phyloP scores from a whole-genome alignment of 1,140 invertebrate species.

The Bombyx mori region ASM3026992v2 NC_085116.1:8402001-8402500 shows the following conservation, averaged over 20 bases:
- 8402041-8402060: conserved; percentile 82
- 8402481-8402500: background rate
- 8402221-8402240: conserved; percentile 84
- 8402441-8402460: conserved; percentile 97
- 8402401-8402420: conserved; percentile 96
- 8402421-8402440: conserved; percentile 88
- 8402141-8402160: conserved; percentile 94
- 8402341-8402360: conserved; percentile 89
- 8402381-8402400: conserved; percentile 92
- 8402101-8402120: conserved; percentile 95
- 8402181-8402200: conserved; percentile 92
- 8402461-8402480: conserved; percentile 95
- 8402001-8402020: conserved; percentile 94
- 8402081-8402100: conserved; percentile 89
- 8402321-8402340: background rate
- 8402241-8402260: conserved; percentile 89
- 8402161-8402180: conserved; percentile 96
- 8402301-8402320: background rate
- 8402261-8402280: conserved; percentile 89
- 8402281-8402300: too few relatives aligned
- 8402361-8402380: conserved; percentile 97
- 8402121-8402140: conserved; percentile 73
- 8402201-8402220: conserved; percentile 82
- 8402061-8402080: conserved; percentile 80
- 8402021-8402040: conserved; percentile 89